Base-by-base conservation (phyloP, 2,113 vertebrate species). In the Jaculus jaculus region DNA sequence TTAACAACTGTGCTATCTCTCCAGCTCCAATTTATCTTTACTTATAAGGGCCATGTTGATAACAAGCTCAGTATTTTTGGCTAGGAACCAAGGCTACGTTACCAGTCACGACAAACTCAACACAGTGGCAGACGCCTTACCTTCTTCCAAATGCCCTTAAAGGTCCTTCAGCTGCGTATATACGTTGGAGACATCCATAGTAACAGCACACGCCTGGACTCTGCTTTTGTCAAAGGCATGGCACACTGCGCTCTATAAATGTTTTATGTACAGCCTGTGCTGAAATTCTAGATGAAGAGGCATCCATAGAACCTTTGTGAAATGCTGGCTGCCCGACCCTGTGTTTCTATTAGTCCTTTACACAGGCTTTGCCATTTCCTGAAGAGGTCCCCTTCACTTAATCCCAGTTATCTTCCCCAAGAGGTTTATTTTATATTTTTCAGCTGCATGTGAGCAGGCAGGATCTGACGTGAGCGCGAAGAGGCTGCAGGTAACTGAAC, bases 241-340 rank as follows among this genome's bases (percentile, higher is more conserved):
- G 89, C 63, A 34, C 75, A 7, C 77, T 51, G 32, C 1, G 18
- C 60, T 90, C 23, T 47, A 74, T 96, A 80, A 96, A 96, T 97
- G 93, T 86, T 96, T 95, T 37, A 95, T 47, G 71, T 18, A n/a
- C 17, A 42, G 24, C 54, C 32, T 11, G n/a, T 30, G n/a, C 74
- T 89, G 95, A 94, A 96, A 96, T 87, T 94, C 90, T 79, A 95
- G 91, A 80, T 28, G 81, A 87, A 51, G 9, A 79, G n/a, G 47
- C 39, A 20, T 24, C 84, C 34, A 37, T 20, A 30, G 89, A 26
- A 17, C 17, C 84, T 87, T 32, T 3, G 21, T 28, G 30, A 73
- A 6, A 60, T 10, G 58, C 78, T 47, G 18, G 23, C 0, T 91
- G 73, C 58, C 69, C 61, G 34, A 63, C 0, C n/a, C 5, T 24